phyloP scores from a whole-genome alignment of 2,797 vertebrate species.

The Neosilurus hyrtlii region DNA sequence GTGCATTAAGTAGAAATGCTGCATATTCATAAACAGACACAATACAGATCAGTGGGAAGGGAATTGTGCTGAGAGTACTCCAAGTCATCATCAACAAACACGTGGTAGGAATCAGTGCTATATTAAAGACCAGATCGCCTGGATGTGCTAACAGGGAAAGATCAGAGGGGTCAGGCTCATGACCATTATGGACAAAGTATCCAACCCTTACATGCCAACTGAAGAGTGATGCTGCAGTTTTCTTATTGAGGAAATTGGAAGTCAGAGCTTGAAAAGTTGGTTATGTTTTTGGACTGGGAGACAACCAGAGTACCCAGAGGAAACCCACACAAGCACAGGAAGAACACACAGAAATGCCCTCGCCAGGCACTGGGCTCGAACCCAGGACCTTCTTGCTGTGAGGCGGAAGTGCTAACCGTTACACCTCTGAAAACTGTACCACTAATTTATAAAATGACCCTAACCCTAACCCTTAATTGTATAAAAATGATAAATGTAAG shows the following conservation, averaged over 20 bases:
- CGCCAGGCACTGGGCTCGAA: no score
- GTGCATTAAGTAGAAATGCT: constrained; percentile 43
- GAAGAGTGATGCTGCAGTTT: background rate
- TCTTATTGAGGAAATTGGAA: background rate
- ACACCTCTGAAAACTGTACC: no score
- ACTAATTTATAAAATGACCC: no score
- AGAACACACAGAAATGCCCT: no score
- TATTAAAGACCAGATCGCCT: background rate
- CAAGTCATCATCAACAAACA: constrained; percentile 13
- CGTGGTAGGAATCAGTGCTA: background rate
- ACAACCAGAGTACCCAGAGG: no score
- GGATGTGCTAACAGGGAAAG: background rate
- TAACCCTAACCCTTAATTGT: no score
- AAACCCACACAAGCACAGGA: no score
- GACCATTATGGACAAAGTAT: background rate
- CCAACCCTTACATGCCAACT: background rate
- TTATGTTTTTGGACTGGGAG: no score
- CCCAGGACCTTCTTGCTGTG: no score
- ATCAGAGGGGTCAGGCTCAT: background rate
- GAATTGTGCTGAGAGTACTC: background rate
- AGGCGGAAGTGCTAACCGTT: no score
- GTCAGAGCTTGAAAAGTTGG: background rate
- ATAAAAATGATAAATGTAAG: no score
- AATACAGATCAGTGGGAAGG: constrained; percentile 24
- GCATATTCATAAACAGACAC: constrained; percentile 47